Evolutionary conservation across 2,888 invertebrate genomes (phyloP).

Genomic region (Aphodius granarius): DNA sequence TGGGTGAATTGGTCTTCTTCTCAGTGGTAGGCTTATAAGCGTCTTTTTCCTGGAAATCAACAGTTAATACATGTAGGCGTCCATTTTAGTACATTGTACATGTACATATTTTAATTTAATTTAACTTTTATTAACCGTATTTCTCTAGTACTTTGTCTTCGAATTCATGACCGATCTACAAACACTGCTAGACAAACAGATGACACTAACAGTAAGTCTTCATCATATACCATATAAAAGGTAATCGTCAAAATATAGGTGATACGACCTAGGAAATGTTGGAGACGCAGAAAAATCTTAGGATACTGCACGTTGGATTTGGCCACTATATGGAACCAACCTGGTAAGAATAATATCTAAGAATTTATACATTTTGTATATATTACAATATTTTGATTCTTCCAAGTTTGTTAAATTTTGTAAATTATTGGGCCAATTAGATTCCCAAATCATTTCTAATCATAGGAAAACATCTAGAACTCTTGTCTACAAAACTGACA

Average conservation of each 20-base stretch:
- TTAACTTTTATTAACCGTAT: too few species aligned
- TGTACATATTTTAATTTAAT: too few species aligned
- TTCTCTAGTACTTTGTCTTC: conserved; percentile 68
- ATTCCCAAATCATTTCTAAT: too few species aligned
- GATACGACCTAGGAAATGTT: conserved; percentile 46
- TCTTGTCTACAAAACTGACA: too few species aligned
- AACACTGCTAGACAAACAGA: conserved; percentile 59
- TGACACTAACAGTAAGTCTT: conserved; percentile 61
- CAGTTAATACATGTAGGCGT: too few species aligned
- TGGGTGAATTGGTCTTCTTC: too few species aligned
- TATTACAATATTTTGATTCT: conserved; percentile 4
- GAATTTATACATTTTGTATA: not conserved
- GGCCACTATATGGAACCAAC: conserved; percentile 72
- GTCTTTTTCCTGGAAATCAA: too few species aligned
- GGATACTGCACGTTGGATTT: conserved; percentile 67
- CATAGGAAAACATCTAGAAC: too few species aligned
- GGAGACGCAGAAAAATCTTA: conserved; percentile 56
- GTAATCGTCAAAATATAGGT: conserved; percentile 38
- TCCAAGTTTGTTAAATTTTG: not conserved
- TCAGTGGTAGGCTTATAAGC: too few species aligned
- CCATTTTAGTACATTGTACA: too few species aligned
- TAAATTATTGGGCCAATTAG: not conserved
- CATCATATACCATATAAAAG: not conserved
- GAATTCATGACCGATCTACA: conserved; percentile 60
- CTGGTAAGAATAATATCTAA: conserved; percentile 53